A percentile compares a stretch with the other conserved stretches of the same genome.
Evolutionary conservation across 2,113 vertebrate species (phyloP).

Genomic region (Pithys albifrons): DNA sequence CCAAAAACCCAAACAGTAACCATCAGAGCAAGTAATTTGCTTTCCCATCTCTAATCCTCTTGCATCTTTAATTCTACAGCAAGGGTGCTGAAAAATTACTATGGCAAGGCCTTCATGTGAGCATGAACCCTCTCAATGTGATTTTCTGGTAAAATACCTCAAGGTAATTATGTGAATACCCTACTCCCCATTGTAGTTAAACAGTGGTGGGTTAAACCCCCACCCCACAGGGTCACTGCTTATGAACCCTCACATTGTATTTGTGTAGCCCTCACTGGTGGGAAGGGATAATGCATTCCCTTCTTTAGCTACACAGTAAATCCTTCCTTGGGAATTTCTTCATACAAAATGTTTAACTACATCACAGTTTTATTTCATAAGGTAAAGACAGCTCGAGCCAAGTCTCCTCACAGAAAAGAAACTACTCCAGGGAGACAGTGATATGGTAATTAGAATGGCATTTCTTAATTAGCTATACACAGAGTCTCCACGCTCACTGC

Average conservation of each 20-base stretch:
- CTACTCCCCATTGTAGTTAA: background rate
- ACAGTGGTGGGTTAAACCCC: too few relatives aligned
- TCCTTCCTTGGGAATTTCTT: background rate
- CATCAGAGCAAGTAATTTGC: background rate
- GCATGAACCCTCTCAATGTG: background rate
- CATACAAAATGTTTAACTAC: background rate
- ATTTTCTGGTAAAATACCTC: background rate
- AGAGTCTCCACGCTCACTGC: background rate
- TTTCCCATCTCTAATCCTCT: background rate
- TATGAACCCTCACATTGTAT: background rate
- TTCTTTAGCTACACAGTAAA: background rate
- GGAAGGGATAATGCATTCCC: background rate
- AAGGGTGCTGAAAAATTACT: background rate
- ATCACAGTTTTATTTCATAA: background rate
- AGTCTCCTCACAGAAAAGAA: background rate
- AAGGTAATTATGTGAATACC: background rate
- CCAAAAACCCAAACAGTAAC: background rate
- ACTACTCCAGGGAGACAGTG: background rate
- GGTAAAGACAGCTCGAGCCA: background rate
- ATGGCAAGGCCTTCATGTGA: background rate
- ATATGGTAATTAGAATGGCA: background rate
- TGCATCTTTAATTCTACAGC: background rate
- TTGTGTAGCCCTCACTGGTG: background rate
- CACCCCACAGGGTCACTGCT: background rate
- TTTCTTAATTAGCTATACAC: conserved; percentile 3